These are phyloP conservation scores for Myiozetetes cayanensis DNA, from an alignment of 2,113 vertebrate species.

Conservation along the genomic window DNA sequence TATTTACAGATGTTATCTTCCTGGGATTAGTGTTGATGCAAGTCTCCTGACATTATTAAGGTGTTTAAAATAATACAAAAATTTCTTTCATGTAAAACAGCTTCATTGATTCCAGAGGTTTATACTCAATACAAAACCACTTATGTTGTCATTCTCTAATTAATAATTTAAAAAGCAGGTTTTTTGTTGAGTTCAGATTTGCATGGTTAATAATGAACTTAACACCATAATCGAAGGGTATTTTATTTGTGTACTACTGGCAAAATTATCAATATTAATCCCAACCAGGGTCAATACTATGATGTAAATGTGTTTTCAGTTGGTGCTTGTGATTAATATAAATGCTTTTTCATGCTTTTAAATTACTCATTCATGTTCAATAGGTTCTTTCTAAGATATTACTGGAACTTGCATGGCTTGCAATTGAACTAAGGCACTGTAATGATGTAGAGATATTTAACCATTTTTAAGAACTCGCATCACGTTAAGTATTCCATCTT, in stretches of 20 bases:
- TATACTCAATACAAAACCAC: constrained; percentile 76
- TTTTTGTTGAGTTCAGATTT: constrained; percentile 74
- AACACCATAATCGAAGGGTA: constrained; percentile 62
- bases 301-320: constrained; percentile 28
- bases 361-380: not conserved
- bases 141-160: constrained; percentile 77
- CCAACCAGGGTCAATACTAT: constrained; percentile 59
- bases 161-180: constrained; percentile 73
- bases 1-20: not conserved
- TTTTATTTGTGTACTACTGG: constrained; percentile 19
- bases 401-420: not conserved
- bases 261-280: constrained; percentile 48
- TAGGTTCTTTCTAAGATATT: not conserved
- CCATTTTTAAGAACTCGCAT: not conserved
- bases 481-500: not conserved
- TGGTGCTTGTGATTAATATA: not conserved
- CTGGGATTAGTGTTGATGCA: not conserved
- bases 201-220: constrained; percentile 25
- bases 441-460: not conserved
- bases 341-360: not conserved
- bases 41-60: not conserved
- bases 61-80: constrained; percentile 52
- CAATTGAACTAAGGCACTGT: not conserved
- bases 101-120: constrained; percentile 64
- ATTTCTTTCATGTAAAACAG: constrained; percentile 62